Evolutionary conservation across 2,888 invertebrate genomes (phyloP).

Genomic region (Acanthopleura granulata): DNA sequence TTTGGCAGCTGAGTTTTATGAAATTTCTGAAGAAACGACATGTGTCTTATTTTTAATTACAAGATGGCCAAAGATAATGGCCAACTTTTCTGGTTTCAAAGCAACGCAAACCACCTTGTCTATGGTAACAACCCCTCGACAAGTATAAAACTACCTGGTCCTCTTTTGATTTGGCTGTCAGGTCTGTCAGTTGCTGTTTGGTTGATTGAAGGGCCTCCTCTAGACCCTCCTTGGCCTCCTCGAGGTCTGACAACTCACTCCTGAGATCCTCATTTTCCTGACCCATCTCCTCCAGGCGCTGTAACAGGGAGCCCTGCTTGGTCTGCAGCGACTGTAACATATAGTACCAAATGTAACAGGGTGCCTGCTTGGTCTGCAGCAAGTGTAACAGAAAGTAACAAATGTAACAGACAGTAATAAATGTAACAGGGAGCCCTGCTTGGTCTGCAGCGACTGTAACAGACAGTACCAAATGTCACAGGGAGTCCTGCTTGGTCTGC

Average conservation of each 20-base stretch:
- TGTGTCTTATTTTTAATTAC: no score
- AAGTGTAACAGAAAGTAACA: not conserved
- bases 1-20: no score
- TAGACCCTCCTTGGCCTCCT: slow-evolving; percentile 54
- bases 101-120: no score
- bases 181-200: slow-evolving; percentile 37
- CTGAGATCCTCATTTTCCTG: slow-evolving; percentile 60
- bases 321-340: slow-evolving; percentile 57
- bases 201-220: slow-evolving; percentile 43
- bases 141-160: slow-evolving; percentile 45
- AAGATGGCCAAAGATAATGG: no score
- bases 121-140: no score
- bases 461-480: not conserved
- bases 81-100: no score
- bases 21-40: no score
- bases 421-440: slow-evolving; percentile 41
- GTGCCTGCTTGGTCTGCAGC: not conserved
- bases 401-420: no score
- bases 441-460: slow-evolving; percentile 60
- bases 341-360: not conserved
- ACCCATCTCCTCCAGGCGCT: slow-evolving; percentile 54
- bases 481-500: slow-evolving; percentile 19
- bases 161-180: slow-evolving; percentile 43
- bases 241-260: slow-evolving; percentile 55
- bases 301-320: slow-evolving; percentile 58